These are phyloP conservation scores for Cygnus atratus DNA, from an alignment of 2,113 vertebrate genomes.

Conservation along the genomic window DNA sequence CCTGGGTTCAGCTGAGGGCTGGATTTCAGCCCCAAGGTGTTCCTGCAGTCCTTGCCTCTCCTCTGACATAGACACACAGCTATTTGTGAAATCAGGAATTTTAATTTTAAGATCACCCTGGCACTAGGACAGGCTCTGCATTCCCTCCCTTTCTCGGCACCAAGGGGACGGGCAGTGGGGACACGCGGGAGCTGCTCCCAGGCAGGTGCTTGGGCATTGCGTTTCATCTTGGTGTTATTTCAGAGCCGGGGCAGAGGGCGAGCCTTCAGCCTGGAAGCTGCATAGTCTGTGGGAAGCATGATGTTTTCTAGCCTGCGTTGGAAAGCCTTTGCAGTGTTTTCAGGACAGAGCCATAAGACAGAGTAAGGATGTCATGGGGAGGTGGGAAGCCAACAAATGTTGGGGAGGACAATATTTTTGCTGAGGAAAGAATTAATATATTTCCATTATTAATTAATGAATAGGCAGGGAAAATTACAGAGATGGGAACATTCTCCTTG, in stretches of 20 bases:
- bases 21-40: neutral
- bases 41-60: neutral
- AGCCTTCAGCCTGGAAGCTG: neutral
- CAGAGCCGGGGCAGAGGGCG: neutral
- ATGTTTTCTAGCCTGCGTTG: neutral
- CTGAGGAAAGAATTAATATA: neutral
- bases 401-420: neutral
- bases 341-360: neutral
- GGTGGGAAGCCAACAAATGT: neutral
- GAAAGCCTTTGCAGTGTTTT: neutral
- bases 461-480: neutral
- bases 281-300: neutral
- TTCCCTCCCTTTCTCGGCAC: neutral
- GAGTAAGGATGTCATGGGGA: rapidly evolving
- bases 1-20: neutral
- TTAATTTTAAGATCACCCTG: neutral
- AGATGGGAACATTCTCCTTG: neutral
- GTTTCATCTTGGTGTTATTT: neutral
- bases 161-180: neutral
- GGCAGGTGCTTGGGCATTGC: neutral
- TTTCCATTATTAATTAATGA: neutral
- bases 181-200: neutral
- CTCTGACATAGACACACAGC: neutral
- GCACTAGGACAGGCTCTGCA: neutral
- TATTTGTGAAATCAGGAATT: neutral